phyloP scores from a whole-genome alignment of 2,888 invertebrate species.

The Andrena minutula region DNA sequence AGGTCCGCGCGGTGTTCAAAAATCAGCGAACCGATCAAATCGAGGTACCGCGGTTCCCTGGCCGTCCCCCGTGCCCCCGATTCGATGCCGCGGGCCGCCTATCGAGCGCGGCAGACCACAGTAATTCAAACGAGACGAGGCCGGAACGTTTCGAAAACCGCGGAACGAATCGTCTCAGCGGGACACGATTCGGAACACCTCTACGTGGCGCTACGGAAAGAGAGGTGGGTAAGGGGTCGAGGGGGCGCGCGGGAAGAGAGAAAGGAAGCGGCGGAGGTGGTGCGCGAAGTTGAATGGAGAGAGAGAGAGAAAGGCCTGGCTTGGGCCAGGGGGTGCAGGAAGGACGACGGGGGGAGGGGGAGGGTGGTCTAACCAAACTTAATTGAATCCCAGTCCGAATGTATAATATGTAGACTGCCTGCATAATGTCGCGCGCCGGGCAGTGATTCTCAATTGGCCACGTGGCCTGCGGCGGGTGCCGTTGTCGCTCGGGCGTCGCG shows the following conservation, averaged over 20 bases:
- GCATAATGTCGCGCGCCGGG: constrained; percentile 83
- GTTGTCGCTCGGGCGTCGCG: constrained; percentile 14
- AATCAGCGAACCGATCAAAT: constrained; percentile 43
- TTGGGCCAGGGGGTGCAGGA: constrained; percentile 51
- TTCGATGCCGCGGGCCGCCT: constrained; percentile 19
- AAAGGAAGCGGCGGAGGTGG: constrained; percentile 57
- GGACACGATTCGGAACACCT: constrained; percentile 77
- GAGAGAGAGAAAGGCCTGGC: constrained; percentile 52
- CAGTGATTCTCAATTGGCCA: constrained; percentile 76
- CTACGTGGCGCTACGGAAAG: constrained; percentile 59
- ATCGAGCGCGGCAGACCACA: constrained; percentile 52
- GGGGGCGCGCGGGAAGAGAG: constrained; percentile 24
- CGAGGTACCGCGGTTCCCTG: constrained; percentile 28
- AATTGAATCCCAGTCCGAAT: constrained; percentile 85
- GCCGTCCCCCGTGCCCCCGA: not conserved
- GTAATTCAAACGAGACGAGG: constrained; percentile 52
- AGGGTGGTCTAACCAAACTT: constrained; percentile 83
- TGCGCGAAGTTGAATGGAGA: constrained; percentile 50
- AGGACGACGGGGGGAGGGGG: constrained; percentile 50
- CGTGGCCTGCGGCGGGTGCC: constrained; percentile 29
- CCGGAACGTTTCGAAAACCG: constrained; percentile 51
- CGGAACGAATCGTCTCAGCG: constrained; percentile 57
- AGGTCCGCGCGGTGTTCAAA: constrained; percentile 20
- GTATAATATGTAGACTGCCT: constrained; percentile 85
- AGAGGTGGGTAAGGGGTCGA: not conserved